phyloP scores from a whole-genome alignment of 2,888 invertebrate genomes.

The Allygus modestus region DNA sequence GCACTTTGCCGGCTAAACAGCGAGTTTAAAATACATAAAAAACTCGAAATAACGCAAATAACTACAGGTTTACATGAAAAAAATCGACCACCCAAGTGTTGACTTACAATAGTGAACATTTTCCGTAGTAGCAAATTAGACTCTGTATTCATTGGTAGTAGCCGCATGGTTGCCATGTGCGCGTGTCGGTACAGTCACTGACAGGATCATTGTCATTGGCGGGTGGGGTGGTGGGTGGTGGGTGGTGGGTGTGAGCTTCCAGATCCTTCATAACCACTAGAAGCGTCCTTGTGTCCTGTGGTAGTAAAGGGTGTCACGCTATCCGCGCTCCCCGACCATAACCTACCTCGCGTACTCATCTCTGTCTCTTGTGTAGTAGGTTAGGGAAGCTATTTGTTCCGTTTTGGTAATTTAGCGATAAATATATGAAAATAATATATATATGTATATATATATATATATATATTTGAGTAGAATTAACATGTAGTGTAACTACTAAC shows the following conservation, averaged over 20 bases:
- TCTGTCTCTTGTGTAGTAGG: too few species aligned
- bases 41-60: too few species aligned
- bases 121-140: neutral
- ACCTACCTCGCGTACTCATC: neutral
- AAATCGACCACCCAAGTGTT: neutral
- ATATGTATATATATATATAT: too few species aligned
- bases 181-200: neutral
- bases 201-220: slow-evolving; percentile 7
- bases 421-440: too few species aligned
- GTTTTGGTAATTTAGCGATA: too few species aligned
- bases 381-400: too few species aligned
- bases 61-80: too few species aligned
- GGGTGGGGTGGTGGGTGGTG: neutral
- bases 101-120: slow-evolving; percentile 33
- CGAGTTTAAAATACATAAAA: too few species aligned
- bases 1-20: too few species aligned
- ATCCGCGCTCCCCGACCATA: neutral
- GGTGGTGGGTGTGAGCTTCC: neutral
- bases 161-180: neutral
- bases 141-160: slow-evolving; percentile 1
- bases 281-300: neutral
- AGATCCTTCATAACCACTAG: slow-evolving; percentile 11
- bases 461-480: too few species aligned
- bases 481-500: too few species aligned
- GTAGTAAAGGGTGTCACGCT: neutral